Evolutionary conservation across 2,888 invertebrate genomes (phyloP), one percentile per base, ranked within the genome.

Genomic region (Steinernema scapterisci): DNA sequence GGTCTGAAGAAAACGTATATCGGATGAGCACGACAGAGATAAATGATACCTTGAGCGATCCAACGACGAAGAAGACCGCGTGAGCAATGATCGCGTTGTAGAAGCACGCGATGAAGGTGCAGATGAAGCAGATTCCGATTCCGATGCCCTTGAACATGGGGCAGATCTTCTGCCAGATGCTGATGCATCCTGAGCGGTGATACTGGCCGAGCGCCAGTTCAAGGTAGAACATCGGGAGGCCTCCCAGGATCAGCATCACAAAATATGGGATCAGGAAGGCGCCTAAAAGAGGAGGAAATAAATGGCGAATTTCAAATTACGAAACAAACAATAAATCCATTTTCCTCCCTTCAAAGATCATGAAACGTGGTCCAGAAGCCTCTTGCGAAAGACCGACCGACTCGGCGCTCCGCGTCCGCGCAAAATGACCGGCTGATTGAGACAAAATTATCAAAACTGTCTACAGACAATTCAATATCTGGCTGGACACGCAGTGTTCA

Each of bases 71-170:
- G 90, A 94, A 95, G 73, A 95, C 92, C 56, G 95, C 95, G 94
- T 95, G 95, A 70, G 95, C 94, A 86, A 96, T 95, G 88, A 96
- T 94, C 71, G 95, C 95, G 90, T 96, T 96, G 91, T 96, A 96
- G 90, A 95, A 95, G 93, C 95, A 95, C 83, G 94, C 94, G 92
- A 90, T 89, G 90, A 95, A 96, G 88, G 95, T 91, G 89, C 95
- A 95, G 85, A 96, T 94, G 88, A 96, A 91, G 88, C 95, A 95
- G 88, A 96, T 96, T 11, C 95, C 95, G 90, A 95, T 95, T 73
- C 96, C 96, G 73, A 96, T 93, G 81, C 96, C 92, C 94, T 94
- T 77, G 95, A 91, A 85, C 76, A 95, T 93, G 0, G 96, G 95
- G 89, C 95, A 95, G 84, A 95, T 93, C 82, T 93, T 91, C 86